Base-by-base conservation (phyloP, 2,888 invertebrate species). In the Cenopis cana region DNA sequence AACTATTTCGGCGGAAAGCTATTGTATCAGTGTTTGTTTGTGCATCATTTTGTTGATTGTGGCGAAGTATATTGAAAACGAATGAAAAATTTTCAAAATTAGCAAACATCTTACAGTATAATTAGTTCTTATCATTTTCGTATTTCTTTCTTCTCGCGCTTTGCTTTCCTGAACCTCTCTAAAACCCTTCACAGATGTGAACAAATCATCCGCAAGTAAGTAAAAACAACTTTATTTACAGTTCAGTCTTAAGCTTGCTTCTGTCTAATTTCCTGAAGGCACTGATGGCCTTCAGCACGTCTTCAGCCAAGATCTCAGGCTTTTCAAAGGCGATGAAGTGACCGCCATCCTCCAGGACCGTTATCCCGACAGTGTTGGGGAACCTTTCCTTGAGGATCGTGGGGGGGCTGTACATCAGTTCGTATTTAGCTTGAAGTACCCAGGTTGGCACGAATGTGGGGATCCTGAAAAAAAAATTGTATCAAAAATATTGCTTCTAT, bases 281-380 rank as follows among this genome's bases (percentile, higher is more conserved):
- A 11, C 20, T 52, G 2, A 74, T 71, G 12, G 78, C 77, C 12
- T 56, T 68, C 61, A 77, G 69, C 4, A 98, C 82, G 79, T 97
- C 96, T 0, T 94, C 85, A 20, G 96, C 94, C 9, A 97, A 80
- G 0, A 95, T 76, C 74, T 93, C 81, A 0, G 97, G 97, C 72
- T 94, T 89, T 85, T 97, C 96, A 69, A 97, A 91, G 0, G 97
- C 97, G 1, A 95, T 95, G 88, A 97, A 98, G 85, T 98, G 97
- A 0, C 97, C 97, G 9, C 96, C 97, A 5, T 93, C 84, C 0
- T 90, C 81, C 74, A 95, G 85, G 72, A 95, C 91, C 0, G 92
- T 95, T 75, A 94, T 93, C 55, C 95, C 95, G 12, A 96, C 89
- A 14, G 97, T 76, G 80, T 96, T 95, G 9, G 79, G 79, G 81